Percentiles rank a stretch among this genome's conserved stretches.
phyloP scores from a whole-genome alignment of 2,113 vertebrate species.

The Psilopogon haemacephalus region DNA sequence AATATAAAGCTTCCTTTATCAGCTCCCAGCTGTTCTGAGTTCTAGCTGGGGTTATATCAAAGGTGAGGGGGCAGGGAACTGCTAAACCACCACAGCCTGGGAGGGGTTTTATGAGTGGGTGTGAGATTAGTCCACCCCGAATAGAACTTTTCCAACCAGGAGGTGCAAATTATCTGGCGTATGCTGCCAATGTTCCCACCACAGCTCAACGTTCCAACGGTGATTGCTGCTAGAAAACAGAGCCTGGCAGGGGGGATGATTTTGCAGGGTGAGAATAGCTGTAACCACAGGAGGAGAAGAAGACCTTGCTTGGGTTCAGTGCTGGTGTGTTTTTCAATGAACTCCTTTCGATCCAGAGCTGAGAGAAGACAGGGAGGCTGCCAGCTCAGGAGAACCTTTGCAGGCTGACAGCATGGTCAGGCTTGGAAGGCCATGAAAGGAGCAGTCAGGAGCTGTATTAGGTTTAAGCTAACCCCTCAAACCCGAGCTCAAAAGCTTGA shows the following conservation, averaged over 20 bases:
- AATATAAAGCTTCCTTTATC: no score
- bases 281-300: neutral
- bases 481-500: no score
- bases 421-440: fast-evolving
- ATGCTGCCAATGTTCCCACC: neutral
- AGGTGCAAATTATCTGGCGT: neutral
- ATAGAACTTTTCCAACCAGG: neutral
- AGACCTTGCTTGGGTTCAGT: neutral
- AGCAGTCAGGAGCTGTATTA: neutral
- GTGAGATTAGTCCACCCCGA: neutral
- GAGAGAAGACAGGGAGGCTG: fast-evolving
- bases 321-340: neutral
- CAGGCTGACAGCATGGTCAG: fast-evolving
- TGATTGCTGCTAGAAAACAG: neutral
- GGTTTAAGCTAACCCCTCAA: no score
- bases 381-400: neutral
- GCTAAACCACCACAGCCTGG: no score
- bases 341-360: fast-evolving
- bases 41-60: no score
- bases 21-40: no score
- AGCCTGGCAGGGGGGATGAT: neutral
- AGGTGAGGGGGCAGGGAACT: no score
- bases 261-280: neutral
- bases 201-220: neutral
- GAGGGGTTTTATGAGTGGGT: neutral